phyloP scores from a whole-genome alignment of 2,113 vertebrate species.

The Felis chaus region DNA sequence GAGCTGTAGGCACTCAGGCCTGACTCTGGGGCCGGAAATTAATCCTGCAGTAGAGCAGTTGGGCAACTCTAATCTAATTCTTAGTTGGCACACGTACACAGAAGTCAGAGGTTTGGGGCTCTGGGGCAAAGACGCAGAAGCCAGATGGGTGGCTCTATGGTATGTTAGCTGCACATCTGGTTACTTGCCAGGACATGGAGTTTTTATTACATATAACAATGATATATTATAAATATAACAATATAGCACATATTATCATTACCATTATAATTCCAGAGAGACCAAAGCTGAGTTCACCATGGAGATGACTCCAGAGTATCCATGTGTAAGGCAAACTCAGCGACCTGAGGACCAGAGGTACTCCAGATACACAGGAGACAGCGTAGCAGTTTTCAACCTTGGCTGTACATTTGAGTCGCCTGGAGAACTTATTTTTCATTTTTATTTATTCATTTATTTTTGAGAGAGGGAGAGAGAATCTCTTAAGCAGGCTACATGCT shows the following conservation, averaged over 20 bases:
- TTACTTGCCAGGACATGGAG: background rate
- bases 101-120: background rate
- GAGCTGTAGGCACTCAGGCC: background rate
- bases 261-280: background rate
- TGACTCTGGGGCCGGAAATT: background rate
- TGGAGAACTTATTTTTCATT: background rate
- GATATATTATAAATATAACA: background rate
- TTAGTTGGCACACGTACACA: background rate
- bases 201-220: background rate
- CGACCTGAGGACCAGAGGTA: background rate
- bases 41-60: background rate
- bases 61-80: background rate
- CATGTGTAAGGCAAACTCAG: background rate
- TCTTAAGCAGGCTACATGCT: no score
- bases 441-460: no score
- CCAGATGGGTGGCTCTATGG: background rate
- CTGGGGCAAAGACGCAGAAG: background rate
- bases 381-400: background rate
- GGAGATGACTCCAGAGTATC: background rate
- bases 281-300: background rate
- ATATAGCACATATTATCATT: background rate
- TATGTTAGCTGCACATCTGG: background rate
- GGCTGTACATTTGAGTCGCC: background rate
- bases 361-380: background rate
- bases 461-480: no score